phyloP scores from a whole-genome alignment of 2,113 vertebrate species.

The Romanogobio albipinnatus region DNA sequence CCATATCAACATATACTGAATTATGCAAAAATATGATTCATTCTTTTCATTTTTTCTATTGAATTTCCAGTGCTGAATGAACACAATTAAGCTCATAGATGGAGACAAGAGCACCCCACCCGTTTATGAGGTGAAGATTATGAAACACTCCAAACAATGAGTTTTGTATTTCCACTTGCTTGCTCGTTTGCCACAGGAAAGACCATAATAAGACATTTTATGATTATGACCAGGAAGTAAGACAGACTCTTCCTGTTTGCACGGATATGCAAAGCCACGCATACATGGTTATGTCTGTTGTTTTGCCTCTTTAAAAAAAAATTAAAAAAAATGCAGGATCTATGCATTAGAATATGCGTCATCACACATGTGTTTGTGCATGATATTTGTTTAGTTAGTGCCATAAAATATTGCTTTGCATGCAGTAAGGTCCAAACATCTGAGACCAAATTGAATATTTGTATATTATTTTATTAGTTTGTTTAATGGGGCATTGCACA shows the following conservation, averaged over 20 bases:
- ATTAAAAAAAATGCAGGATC: neutral
- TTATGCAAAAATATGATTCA: neutral
- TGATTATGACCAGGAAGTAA: conserved; percentile 3
- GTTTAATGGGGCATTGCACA: neutral
- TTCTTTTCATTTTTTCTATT: neutral
- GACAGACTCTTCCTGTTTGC: conserved; percentile 11
- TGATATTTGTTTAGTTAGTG: neutral
- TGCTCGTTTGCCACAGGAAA: conserved; percentile 3
- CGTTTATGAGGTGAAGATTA: neutral
- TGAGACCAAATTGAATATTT: neutral
- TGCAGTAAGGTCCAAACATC: neutral
- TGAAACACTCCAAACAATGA: neutral
- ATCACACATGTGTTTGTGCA: neutral
- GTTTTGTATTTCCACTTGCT: neutral
- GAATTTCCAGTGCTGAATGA: neutral
- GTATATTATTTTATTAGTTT: neutral
- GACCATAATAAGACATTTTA: conserved; percentile 22
- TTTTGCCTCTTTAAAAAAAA: neutral
- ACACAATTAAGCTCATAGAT: neutral
- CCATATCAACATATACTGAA: neutral
- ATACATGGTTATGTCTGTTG: conserved; percentile 3
- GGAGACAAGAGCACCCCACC: neutral
- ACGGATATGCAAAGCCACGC: conserved; percentile 16
- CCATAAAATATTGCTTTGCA: neutral
- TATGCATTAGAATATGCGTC: neutral